These are phyloP conservation scores for Contarinia nasturtii DNA, from an alignment of 1,140 invertebrate genomes.

Conservation along the genomic window DNA sequence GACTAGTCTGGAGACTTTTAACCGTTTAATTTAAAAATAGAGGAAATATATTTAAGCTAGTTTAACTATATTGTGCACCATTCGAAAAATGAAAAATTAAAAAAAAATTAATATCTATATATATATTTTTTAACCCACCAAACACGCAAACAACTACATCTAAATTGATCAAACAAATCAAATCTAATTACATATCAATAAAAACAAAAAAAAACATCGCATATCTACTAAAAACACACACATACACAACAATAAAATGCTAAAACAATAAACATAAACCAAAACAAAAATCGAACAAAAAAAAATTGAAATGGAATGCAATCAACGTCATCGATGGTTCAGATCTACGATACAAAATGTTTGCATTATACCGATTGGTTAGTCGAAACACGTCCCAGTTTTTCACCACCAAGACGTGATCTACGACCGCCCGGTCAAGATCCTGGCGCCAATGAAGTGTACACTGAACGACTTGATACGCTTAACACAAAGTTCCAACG, in stretches of 20 bases:
- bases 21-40: slow-evolving; percentile 4
- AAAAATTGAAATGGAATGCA: too few species aligned
- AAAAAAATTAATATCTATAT: not conserved
- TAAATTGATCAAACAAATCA: not conserved
- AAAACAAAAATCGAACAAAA: too few species aligned
- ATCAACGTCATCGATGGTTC: not conserved
- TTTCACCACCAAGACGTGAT: slow-evolving; percentile 22
- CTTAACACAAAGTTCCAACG: slow-evolving; percentile 66
- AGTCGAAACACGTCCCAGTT: slow-evolving; percentile 36
- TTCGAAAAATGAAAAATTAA: too few species aligned
- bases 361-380: slow-evolving; percentile 75
- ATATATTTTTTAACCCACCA: not conserved
- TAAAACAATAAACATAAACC: too few species aligned
- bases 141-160: not conserved
- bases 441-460: slow-evolving; percentile 52
- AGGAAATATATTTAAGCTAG: slow-evolving; percentile 2
- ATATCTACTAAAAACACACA: too few species aligned
- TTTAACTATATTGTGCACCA: too few species aligned
- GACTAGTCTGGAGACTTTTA: too few species aligned
- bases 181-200: too few species aligned
- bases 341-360: slow-evolving; percentile 60
- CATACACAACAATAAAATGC: too few species aligned
- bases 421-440: slow-evolving; percentile 18
- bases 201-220: too few species aligned
- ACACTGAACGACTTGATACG: slow-evolving; percentile 57